Evolutionary conservation across 2,113 vertebrate genomes (phyloP).

Genomic region (Cephalophus harveyi): DNA sequence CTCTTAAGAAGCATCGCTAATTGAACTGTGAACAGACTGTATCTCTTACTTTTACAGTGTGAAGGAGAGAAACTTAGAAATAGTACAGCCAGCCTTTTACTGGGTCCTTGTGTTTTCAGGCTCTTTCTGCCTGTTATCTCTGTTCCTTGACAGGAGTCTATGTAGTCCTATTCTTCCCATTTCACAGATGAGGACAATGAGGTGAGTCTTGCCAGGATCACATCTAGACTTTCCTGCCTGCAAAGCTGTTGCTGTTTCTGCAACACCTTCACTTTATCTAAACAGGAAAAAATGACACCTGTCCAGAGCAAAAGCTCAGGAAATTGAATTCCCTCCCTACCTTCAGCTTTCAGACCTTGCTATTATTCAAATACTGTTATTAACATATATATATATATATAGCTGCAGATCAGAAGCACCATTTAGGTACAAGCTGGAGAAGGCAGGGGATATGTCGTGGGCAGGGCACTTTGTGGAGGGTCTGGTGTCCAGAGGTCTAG

Average conservation of each 20-base stretch:
- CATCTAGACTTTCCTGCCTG: background rate
- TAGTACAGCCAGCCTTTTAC: background rate
- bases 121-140: background rate
- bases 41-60: background rate
- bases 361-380: background rate
- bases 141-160: background rate
- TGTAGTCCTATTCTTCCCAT: background rate
- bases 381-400: background rate
- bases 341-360: background rate
- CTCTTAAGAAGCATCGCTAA: background rate
- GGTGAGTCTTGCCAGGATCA: background rate
- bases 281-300: background rate
- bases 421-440: background rate
- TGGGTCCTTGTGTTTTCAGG: background rate
- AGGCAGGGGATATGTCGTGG: background rate
- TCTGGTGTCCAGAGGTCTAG: accelerated
- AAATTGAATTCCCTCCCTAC: background rate
- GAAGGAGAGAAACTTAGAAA: background rate
- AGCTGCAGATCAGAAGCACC: background rate
- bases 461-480: background rate
- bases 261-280: background rate
- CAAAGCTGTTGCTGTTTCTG: background rate
- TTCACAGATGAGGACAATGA: background rate
- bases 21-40: too few species aligned
- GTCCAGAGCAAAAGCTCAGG: background rate